These are phyloP conservation scores for Trichogramma dendrolimi DNA, from an alignment of 2,888 invertebrate species.

Conservation along the genomic window DNA sequence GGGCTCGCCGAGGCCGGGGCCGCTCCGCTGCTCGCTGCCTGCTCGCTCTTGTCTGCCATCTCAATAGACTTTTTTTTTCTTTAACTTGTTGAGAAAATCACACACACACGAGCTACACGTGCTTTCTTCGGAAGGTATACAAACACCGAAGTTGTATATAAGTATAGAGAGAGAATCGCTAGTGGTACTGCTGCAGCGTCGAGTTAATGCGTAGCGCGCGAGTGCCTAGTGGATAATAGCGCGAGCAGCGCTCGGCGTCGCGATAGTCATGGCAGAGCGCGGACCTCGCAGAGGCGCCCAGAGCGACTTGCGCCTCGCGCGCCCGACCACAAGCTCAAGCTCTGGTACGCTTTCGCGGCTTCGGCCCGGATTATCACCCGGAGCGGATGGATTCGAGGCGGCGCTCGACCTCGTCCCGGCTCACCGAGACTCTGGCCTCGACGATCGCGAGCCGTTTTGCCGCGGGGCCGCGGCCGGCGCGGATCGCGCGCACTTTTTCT, in stretches of 20 bases:
- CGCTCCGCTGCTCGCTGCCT: conserved; percentile 1
- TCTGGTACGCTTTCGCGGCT: not conserved
- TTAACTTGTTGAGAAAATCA: no score
- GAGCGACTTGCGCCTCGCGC: conserved; percentile 23
- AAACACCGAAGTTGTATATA: not conserved
- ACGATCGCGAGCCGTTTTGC: no score
- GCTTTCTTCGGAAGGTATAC: not conserved
- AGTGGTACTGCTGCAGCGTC: not conserved
- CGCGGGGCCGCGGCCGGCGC: no score
- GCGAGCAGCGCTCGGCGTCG: not conserved
- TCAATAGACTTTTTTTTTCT: no score
- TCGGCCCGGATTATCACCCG: not conserved
- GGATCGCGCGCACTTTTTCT: no score
- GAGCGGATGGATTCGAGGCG: no score
- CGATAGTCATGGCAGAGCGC: conserved; percentile 31
- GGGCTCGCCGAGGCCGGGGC: conserved; percentile 11
- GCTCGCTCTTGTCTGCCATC: not conserved
- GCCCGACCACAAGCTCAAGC: not conserved
- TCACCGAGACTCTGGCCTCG: no score
- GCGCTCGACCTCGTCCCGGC: no score
- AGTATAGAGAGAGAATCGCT: not conserved
- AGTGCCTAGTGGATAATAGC: conserved; percentile 3
- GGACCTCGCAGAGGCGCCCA: conserved; percentile 41
- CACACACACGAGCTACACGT: not conserved
- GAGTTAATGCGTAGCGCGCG: not conserved